Conservation (phyloP, 64 coral and sea anemone genomes). For the Montipora cactus region DNA sequence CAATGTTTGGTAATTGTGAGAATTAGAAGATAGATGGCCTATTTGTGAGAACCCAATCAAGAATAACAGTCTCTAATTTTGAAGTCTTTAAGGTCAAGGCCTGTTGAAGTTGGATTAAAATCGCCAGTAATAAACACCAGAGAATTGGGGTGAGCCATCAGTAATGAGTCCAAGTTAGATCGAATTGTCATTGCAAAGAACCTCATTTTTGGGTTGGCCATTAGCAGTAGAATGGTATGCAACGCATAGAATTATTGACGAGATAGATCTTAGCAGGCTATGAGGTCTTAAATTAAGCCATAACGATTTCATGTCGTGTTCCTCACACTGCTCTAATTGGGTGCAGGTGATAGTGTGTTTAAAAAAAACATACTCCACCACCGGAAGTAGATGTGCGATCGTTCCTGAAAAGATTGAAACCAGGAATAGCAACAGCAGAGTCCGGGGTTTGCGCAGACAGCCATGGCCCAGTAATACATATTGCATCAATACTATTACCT, state of each 20-base stretch:
- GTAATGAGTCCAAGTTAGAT: too few relatives aligned
- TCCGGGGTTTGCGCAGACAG: slow-evolving; percentile 49
- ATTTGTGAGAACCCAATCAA: slow-evolving; percentile 59
- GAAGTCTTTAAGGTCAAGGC: slow-evolving; percentile 21
- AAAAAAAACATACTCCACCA: slow-evolving; percentile 54
- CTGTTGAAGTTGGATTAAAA: slow-evolving; percentile 8
- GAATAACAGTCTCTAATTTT: slow-evolving; percentile 45
- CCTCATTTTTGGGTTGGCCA: neutral
- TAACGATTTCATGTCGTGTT: slow-evolving; percentile 2
- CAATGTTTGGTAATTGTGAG: too few relatives aligned
- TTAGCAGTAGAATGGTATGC: slow-evolving; percentile 8
- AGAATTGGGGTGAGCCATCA: too few relatives aligned
- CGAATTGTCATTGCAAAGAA: too few relatives aligned
- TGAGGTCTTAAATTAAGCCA: slow-evolving; percentile 11
- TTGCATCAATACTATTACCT: slow-evolving; percentile 32
- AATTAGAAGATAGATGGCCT: neutral
- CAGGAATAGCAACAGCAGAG: slow-evolving; percentile 60
- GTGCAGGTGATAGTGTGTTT: slow-evolving; percentile 33
- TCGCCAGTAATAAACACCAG: too few relatives aligned
- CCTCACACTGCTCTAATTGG: slow-evolving; percentile 11
- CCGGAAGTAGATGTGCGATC: slow-evolving; percentile 18
- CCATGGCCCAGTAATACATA: slow-evolving; percentile 58
- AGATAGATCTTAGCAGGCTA: neutral
- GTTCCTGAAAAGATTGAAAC: slow-evolving; percentile 64
- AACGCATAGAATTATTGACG: neutral